Base-by-base conservation (phyloP, 2,888 invertebrate genomes). In the Helleia helle region DNA sequence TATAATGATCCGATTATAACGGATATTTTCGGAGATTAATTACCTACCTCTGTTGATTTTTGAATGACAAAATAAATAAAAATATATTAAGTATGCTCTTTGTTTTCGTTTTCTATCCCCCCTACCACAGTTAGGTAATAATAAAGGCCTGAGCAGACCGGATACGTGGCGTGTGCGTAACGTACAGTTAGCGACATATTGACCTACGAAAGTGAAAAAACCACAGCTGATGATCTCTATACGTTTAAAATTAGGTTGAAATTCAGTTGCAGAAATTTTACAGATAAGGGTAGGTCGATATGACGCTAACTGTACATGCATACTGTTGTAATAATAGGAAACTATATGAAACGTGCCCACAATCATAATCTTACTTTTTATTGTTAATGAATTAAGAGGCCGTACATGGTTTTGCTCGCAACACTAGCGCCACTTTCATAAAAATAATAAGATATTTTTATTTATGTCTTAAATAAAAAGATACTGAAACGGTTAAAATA, bases 261-360 rank as follows among this genome's bases (percentile, higher is more conserved):
- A 40, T 40, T 40, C 30, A 40, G 40, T 40, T 31, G 40, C 40
- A 40, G 31, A 30, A 40, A 40, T 40, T 40, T 40, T 5, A 40
- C 40, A 40, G 31, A 40, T 40, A 40, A 40, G 31, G 36, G 36
- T 24, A 36, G 22, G 36, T 36, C 36, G 42, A 31, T 38, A 36
- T 38, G 30, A 4, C 38, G 25, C 39, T 31, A 9, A 39, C 39
- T 39, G 30, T 40, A 40, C 40, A 40, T 34, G 40, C 27, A 34
- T 42, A 47, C 43, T 41, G 43, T 47, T 39, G 43, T 41, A 44
- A 44, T 44, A 41, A 42, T 42, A 42, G 38, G 34, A 42, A 42
- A 38, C 42, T 38, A 42, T 42, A 42, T 42, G 34, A 42, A 42
- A 38, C 42, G 42, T 42, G 42, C 38, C 38, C 38, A 44, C 36